These are phyloP conservation scores for Lottia gigantea DNA, from an alignment of 2,888 invertebrate genomes.

Conservation along the genomic window DNA sequence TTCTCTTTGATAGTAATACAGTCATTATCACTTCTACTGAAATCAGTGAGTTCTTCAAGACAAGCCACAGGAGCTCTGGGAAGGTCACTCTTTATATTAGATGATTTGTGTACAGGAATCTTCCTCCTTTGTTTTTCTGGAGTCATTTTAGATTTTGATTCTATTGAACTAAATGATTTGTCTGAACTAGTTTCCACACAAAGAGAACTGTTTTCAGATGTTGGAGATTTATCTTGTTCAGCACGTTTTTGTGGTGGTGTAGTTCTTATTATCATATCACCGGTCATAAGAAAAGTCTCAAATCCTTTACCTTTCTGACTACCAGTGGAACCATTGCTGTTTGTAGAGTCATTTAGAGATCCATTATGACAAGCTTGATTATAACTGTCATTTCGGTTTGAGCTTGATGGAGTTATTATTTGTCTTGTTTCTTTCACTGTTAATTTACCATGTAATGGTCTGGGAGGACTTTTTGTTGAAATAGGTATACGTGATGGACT, in stretches of 20 bases:
- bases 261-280: slow-evolving; percentile 92
- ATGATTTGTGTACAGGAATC: slow-evolving; percentile 18
- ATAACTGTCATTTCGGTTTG: not conserved
- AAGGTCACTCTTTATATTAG: slow-evolving; percentile 14
- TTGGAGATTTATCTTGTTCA: not conserved
- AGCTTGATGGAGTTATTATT: not conserved
- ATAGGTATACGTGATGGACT: slow-evolving; percentile 55
- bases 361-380: slow-evolving; percentile 7
- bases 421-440: slow-evolving; percentile 6
- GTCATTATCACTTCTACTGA: slow-evolving; percentile 8
- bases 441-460: slow-evolving; percentile 12
- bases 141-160: slow-evolving; percentile 5
- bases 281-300: slow-evolving; percentile 91
- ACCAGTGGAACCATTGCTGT: slow-evolving; percentile 26
- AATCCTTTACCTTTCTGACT: slow-evolving; percentile 53
- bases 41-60: slow-evolving; percentile 38
- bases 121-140: slow-evolving; percentile 14
- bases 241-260: slow-evolving; percentile 70
- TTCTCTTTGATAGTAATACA: not conserved
- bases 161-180: not conserved
- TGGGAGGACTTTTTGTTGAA: slow-evolving; percentile 36
- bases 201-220: not conserved
- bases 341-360: not conserved
- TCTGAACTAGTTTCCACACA: not conserved
- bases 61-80: slow-evolving; percentile 37